A percentile compares a stretch with the other conserved stretches of the same genome.
phyloP scores from a whole-genome alignment of 1,140 invertebrate species.

The Adoxophyes honmai region DNA sequence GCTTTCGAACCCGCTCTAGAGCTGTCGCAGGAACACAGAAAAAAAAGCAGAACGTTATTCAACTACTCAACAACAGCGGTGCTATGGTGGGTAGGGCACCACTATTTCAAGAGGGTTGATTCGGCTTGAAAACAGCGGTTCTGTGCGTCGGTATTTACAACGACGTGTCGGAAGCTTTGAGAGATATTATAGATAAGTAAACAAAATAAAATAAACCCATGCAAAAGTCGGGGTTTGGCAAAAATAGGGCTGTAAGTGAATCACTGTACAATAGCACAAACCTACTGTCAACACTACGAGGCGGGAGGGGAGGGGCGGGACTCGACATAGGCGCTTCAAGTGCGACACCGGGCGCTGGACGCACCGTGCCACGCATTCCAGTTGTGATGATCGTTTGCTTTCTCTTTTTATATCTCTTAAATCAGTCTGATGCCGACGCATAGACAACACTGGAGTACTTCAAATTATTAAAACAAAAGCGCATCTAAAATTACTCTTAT shows the following conservation, averaged over 20 bases:
- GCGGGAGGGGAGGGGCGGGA: conserved; percentile 27
- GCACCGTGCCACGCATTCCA: conserved; percentile 60
- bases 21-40: conserved; percentile 74
- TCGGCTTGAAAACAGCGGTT: conserved; percentile 46
- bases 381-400: conserved; percentile 70
- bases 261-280: conserved; percentile 33
- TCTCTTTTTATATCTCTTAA: conserved; percentile 60
- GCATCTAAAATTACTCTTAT: no score
- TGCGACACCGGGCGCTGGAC: conserved; percentile 52
- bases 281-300: conserved; percentile 45
- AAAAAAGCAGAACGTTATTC: conserved; percentile 63
- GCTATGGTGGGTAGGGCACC: conserved; percentile 39
- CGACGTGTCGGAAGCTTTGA: conserved; percentile 30
- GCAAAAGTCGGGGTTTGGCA: conserved; percentile 54
- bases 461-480: background rate
- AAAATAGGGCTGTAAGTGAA: conserved; percentile 34
- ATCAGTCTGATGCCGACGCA: conserved; percentile 31
- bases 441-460: conserved; percentile 46
- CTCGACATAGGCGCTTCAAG: conserved; percentile 54
- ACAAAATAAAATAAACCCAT: conserved; percentile 54
- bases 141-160: conserved; percentile 33
- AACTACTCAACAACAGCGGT: conserved; percentile 32
- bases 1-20: conserved; percentile 78
- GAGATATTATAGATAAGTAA: conserved; percentile 29
- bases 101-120: conserved; percentile 78